Evolutionary conservation across 2,797 vertebrate genomes (phyloP), one percentile per base, ranked within the genome.

Genomic region (Tenualosa thibaudeaui): DNA sequence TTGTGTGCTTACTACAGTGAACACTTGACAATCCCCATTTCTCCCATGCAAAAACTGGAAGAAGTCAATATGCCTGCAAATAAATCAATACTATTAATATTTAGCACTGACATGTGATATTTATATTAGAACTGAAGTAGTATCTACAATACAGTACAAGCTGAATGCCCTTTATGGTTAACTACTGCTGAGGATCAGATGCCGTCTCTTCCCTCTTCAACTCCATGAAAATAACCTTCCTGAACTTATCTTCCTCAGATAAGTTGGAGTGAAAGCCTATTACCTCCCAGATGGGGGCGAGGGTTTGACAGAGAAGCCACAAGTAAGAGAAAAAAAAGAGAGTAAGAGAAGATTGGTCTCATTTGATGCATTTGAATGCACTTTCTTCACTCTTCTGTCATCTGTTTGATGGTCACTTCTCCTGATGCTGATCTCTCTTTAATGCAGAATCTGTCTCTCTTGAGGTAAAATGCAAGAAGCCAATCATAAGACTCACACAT

Each of bases 401-500:
- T 85, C 53, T 54, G 9, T 84, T 19, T 60, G 43, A 81, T 31
- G 56, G 46, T 49, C 50, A 58, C 85, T 43, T 40, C 19, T 68
- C 56, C 56, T 53, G 84, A 60, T n/a, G 13, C 86, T 15, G 83
- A 81, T 43, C 83, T 26, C 60, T 51, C 12, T 88, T 89, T 87
- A 17, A 88, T 86, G 78, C 46, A 81, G 54, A 71, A 86, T 78
- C 84, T 60, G 81, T 89, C 86, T 88, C 85, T 83, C 81, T 89
- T 85, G 86, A 89, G 88, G 87, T 89, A 86, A 89, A 84, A 22
- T 51, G 83, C 84, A 89, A 86, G 83, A 85, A 89, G 65, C 84
- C 85, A 89, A 88, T 89, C 86, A 87, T 65, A 60, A 53, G 84
- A 81, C 86, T 85, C 83, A 87, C 65, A 81, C 85, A 82, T 82